Percentiles rank a stretch among this genome's conserved stretches.
phyloP scores from a whole-genome alignment of 2,888 invertebrate species.

The Lasioglossum malachurum region DNA sequence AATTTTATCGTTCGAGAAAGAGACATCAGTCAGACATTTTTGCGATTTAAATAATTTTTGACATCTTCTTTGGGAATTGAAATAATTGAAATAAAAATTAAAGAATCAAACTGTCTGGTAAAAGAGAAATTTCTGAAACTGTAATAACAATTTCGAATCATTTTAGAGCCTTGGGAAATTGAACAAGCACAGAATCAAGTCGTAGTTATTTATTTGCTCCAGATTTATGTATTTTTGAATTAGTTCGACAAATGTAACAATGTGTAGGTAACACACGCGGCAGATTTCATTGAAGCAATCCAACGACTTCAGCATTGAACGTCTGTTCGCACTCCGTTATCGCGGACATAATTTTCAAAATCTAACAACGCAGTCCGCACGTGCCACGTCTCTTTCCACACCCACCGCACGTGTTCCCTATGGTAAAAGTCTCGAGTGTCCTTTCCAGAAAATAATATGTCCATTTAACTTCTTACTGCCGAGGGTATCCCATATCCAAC shows the following conservation, averaged over 20 bases:
- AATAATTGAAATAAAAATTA: too few species aligned
- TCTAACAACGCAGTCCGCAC: conserved; percentile 57
- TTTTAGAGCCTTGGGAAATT: neutral
- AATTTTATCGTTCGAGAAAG: neutral
- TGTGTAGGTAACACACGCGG: neutral
- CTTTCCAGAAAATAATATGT: conserved; percentile 78
- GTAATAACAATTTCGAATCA: neutral
- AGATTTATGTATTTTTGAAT: neutral
- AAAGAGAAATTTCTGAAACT: too few species aligned
- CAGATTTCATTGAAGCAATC: neutral
- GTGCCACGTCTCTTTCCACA: conserved; percentile 53
- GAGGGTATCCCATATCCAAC: conserved; percentile 65
- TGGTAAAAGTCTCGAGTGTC: conserved; percentile 74
- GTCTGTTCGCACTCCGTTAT: conserved; percentile 69
- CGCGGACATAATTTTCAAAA: conserved; percentile 64
- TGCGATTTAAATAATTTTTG: neutral
- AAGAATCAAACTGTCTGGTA: too few species aligned
- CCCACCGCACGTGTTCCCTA: conserved; percentile 63
- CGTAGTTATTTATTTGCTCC: neutral
- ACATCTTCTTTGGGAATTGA: neutral
- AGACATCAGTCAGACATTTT: too few species aligned
- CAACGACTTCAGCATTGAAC: conserved; percentile 32
- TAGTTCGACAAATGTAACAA: neutral
- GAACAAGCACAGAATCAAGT: neutral
- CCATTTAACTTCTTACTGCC: conserved; percentile 75